A percentile compares a stretch with the other conserved stretches of the same genome.
These are phyloP conservation scores for Hippocampus zosterae DNA, from an alignment of 2,113 vertebrate species.

Conservation along the genomic window DNA sequence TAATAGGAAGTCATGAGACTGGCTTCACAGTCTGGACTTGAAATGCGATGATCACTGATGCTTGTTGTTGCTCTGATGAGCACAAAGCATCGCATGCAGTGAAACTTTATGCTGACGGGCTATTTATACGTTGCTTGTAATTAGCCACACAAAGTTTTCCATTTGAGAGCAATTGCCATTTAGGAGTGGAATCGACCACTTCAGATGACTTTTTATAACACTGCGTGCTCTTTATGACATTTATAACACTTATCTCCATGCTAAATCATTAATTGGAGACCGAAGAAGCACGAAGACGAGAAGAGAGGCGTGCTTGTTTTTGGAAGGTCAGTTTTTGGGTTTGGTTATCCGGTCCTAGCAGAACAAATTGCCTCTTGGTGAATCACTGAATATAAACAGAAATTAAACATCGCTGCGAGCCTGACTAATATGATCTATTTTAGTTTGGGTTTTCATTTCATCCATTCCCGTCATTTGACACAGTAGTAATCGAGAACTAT, in stretches of 20 bases:
- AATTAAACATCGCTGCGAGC: background rate
- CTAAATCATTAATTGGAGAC: background rate
- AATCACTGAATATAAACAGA: background rate
- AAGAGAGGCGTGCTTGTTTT: background rate
- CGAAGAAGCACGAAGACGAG: background rate
- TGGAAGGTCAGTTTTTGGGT: background rate
- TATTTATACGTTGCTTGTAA: background rate
- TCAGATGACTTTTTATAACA: background rate
- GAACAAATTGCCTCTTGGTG: background rate
- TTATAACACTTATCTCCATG: background rate
- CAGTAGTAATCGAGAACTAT: background rate
- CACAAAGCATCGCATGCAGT: conserved; percentile 23
- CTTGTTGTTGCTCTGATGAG: conserved; percentile 35
- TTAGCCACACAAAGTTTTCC: background rate
- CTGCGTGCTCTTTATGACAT: background rate
- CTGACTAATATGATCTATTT: background rate
- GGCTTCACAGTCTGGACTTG: conserved; percentile 30
- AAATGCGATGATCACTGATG: conserved; percentile 49
- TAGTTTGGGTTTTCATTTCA: background rate
- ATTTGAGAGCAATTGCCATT: background rate
- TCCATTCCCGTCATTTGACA: background rate
- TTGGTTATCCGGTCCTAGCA: background rate
- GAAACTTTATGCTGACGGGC: background rate
- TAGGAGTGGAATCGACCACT: background rate
- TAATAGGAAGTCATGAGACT: conserved; percentile 54